Evolutionary conservation across 2,797 vertebrate species (phyloP).

Genomic region (Ambastaia sidthimunki): DNA sequence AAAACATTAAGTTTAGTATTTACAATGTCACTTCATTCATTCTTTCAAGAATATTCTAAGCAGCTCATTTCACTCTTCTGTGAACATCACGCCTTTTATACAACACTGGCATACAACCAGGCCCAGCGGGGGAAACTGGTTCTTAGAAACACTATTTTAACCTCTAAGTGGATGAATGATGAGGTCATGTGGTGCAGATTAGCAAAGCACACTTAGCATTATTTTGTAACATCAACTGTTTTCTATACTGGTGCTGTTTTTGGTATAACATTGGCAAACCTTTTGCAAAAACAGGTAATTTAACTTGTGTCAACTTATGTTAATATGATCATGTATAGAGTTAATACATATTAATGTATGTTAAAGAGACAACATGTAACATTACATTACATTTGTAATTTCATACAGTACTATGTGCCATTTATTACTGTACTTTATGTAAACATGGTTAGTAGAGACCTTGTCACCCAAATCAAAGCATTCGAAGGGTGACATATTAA

Average conservation of each 20-base stretch:
- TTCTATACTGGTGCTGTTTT: neutral
- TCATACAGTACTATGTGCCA: constrained; percentile 13
- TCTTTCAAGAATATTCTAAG: neutral
- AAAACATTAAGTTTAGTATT: no score
- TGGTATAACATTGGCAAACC: neutral
- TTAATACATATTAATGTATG: neutral
- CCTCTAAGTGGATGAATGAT: constrained; percentile 16
- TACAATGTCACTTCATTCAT: no score
- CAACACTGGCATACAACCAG: constrained; percentile 27
- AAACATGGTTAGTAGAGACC: constrained; percentile 17
- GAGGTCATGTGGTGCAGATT: constrained; percentile 14
- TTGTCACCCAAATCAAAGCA: constrained; percentile 25
- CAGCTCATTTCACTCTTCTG: constrained; percentile 7
- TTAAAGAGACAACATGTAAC: neutral
- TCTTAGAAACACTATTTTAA: constrained; percentile 28
- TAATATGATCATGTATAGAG: neutral
- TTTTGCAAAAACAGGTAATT: neutral
- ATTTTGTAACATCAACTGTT: neutral
- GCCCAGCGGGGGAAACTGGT: neutral
- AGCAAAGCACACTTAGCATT: neutral
- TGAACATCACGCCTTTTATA: constrained; percentile 17
- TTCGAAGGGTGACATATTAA: constrained; percentile 38
- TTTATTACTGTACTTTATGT: constrained; percentile 31
- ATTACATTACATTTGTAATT: constrained; percentile 24
- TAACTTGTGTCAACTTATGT: neutral